These are phyloP conservation scores for Pyrocephalus nanus DNA, from an alignment of 2,797 vertebrate genomes.

Conservation along the genomic window DNA sequence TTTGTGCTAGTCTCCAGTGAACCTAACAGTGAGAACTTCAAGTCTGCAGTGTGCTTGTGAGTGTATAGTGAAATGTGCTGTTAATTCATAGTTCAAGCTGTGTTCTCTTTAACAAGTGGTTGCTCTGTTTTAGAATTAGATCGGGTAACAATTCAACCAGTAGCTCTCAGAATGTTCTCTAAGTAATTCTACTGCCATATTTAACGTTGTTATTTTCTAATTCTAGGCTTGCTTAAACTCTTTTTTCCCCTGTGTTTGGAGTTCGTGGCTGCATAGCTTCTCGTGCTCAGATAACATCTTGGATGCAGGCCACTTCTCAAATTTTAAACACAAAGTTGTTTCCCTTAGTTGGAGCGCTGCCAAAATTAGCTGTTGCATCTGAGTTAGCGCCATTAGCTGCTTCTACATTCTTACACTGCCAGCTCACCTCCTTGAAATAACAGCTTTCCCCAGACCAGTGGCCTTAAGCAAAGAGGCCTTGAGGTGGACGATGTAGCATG, in stretches of 20 bases:
- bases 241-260: neutral
- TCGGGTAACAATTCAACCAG: neutral
- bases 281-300: neutral
- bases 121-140: neutral
- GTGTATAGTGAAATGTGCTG: neutral
- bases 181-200: neutral
- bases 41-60: neutral
- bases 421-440: conserved; percentile 30
- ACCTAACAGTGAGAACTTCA: neutral
- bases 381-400: neutral
- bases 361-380: conserved; percentile 5
- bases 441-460: neutral
- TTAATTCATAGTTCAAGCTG: neutral
- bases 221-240: neutral
- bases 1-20: neutral
- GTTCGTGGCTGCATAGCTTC: neutral
- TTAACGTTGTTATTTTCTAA: neutral
- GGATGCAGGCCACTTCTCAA: conserved; percentile 27
- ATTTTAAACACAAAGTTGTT: conserved; percentile 20
- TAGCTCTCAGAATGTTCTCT: neutral
- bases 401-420: neutral
- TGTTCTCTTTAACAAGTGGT: neutral
- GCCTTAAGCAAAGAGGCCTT: neutral
- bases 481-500: neutral
- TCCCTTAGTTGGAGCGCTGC: neutral